Conservation (phyloP, 2,888 invertebrate genomes). For the Stegana nigrithorax region DNA sequence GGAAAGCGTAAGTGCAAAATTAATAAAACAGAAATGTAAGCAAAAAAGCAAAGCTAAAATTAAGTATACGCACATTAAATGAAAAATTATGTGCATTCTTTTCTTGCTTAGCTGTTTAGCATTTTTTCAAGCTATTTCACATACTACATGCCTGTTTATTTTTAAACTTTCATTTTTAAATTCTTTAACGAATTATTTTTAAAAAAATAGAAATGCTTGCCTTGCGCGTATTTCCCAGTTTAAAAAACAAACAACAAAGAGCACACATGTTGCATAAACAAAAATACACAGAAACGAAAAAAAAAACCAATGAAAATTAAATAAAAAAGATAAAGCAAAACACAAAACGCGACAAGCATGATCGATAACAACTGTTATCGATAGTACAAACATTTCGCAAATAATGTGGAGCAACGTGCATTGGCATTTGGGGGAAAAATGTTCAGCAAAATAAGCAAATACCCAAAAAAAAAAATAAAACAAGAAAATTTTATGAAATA, state of each 20-base stretch:
- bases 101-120: no score
- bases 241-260: not conserved
- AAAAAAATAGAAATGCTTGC: slow-evolving; percentile 27
- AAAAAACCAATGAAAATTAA: slow-evolving; percentile 5
- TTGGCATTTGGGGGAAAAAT: slow-evolving; percentile 43
- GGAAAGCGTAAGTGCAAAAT: no score
- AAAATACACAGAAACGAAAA: not conserved
- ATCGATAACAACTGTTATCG: slow-evolving; percentile 43
- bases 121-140: slow-evolving; percentile 47
- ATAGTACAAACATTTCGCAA: slow-evolving; percentile 36
- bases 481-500: slow-evolving; percentile 8
- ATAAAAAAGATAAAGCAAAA: not conserved
- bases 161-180: slow-evolving; percentile 54
- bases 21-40: not conserved
- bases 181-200: slow-evolving; percentile 51
- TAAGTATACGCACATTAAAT: slow-evolving; percentile 2
- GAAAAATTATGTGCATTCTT: no score
- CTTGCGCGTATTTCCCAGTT: slow-evolving; percentile 32
- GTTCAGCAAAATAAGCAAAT: slow-evolving; percentile 12
- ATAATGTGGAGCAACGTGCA: slow-evolving; percentile 20
- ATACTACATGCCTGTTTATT: slow-evolving; percentile 59
- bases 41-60: not conserved
- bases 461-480: slow-evolving; percentile 17
- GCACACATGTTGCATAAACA: no score
- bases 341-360: slow-evolving; percentile 36